Conservation (phyloP, 2,888 invertebrate species). For the Morpho deidamia region DNA sequence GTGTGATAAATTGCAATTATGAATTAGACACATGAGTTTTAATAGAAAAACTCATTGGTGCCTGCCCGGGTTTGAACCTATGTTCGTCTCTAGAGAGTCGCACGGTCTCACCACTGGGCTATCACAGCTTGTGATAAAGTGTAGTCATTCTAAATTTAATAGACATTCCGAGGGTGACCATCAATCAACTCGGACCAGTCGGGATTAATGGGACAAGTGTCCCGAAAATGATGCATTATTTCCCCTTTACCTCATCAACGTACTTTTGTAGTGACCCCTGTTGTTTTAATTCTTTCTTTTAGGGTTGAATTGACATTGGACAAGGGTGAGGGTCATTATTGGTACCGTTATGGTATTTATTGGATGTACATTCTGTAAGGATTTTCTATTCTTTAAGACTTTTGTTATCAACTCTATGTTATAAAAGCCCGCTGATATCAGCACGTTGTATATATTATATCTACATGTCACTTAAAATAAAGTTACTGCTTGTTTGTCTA, state of each 20-base stretch:
- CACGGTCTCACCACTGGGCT: too few relatives aligned
- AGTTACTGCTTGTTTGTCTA: too few relatives aligned
- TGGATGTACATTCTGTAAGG: not conserved
- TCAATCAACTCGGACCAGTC: slow-evolving; percentile 50
- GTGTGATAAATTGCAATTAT: too few relatives aligned
- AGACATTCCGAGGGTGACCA: slow-evolving; percentile 50
- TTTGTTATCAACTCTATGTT: too few relatives aligned
- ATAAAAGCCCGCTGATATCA: too few relatives aligned
- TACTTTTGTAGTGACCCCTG: slow-evolving; percentile 63
- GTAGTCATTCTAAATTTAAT: slow-evolving; percentile 33
- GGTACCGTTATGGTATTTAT: slow-evolving; percentile 9
- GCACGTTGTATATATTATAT: too few relatives aligned
- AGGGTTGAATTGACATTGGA: slow-evolving; percentile 52
- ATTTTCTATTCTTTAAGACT: not conserved
- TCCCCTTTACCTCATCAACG: slow-evolving; percentile 74
- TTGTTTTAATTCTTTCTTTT: slow-evolving; percentile 69
- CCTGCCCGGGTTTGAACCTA: too few relatives aligned
- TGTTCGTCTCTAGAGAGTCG: too few relatives aligned
- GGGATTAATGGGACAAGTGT: slow-evolving; percentile 69
- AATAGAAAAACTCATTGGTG: too few relatives aligned
- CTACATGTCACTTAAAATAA: too few relatives aligned
- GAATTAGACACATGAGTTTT: too few relatives aligned
- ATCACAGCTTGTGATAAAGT: too few relatives aligned
- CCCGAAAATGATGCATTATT: slow-evolving; percentile 75
- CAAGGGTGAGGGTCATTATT: slow-evolving; percentile 25